Percentiles rank a stretch among this genome's conserved stretches.
Conservation (phyloP, 2,888 invertebrate genomes). For the Lithosia quadra region DNA sequence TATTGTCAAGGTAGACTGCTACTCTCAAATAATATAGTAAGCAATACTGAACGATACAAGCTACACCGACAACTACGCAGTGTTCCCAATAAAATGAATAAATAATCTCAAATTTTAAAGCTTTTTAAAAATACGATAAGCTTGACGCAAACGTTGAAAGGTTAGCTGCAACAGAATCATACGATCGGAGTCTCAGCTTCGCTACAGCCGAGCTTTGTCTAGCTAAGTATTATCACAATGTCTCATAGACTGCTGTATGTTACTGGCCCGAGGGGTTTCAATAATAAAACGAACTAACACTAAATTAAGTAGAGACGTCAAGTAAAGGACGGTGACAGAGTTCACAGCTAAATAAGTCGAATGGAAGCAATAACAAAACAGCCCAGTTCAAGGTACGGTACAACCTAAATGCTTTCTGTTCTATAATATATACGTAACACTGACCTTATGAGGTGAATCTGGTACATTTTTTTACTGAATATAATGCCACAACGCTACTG, state of each 20-base stretch:
- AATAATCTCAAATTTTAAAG: conserved; percentile 86
- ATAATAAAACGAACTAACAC: conserved; percentile 79
- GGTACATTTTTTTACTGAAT: conserved; percentile 60
- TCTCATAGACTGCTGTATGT: conserved; percentile 81
- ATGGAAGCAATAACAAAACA: conserved; percentile 76
- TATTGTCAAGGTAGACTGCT: conserved; percentile 75
- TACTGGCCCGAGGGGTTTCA: conserved; percentile 83
- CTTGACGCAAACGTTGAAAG: conserved; percentile 62
- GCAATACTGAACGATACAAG: conserved; percentile 60
- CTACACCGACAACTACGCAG: conserved; percentile 61
- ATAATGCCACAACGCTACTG: conserved; percentile 75
- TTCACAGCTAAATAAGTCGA: conserved; percentile 63
- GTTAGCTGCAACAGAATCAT: conserved; percentile 70
- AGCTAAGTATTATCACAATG: conserved; percentile 84
- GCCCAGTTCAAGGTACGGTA: conserved; percentile 62
- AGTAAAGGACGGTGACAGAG: conserved; percentile 82
- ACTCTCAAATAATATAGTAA: conserved; percentile 56
- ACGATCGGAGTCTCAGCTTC: conserved; percentile 51
- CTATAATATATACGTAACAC: conserved; percentile 71
- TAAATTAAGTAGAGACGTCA: conserved; percentile 84
- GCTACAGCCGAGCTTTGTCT: conserved; percentile 59
- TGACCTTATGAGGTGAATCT: conserved; percentile 82
- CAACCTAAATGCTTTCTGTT: conserved; percentile 80
- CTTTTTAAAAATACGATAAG: conserved; percentile 79
- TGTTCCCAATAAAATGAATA: conserved; percentile 76